Evolutionary conservation across 2,113 vertebrate species (phyloP).

Genomic region (Peromyscus polionotus): DNA sequence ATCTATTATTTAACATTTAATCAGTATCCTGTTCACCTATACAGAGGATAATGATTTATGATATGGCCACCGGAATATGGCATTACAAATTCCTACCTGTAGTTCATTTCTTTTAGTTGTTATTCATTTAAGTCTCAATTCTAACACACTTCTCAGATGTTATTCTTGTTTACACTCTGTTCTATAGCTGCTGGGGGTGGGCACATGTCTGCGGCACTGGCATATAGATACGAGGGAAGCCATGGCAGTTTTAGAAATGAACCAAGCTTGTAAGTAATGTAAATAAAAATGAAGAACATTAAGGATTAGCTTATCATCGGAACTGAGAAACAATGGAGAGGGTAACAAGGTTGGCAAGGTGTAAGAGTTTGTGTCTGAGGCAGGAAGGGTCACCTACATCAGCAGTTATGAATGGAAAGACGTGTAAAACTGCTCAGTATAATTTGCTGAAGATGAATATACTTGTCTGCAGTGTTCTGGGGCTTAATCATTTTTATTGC

Average conservation of each 20-base stretch:
- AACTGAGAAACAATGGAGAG: background rate
- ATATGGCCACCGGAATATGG: background rate
- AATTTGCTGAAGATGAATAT: slow-evolving; percentile 75
- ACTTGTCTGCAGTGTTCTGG: slow-evolving; percentile 64
- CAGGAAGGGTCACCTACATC: slow-evolving; percentile 64
- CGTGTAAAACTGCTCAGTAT: slow-evolving; percentile 52
- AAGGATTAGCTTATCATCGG: slow-evolving; percentile 19
- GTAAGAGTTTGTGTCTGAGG: background rate
- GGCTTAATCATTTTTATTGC: slow-evolving; percentile 80
- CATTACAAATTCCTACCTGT: background rate
- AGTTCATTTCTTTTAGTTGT: slow-evolving; percentile 30
- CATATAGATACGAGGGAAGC: background rate
- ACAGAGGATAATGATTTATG: background rate
- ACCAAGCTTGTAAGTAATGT: background rate
- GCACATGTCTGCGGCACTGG: background rate
- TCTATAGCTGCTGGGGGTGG: background rate
- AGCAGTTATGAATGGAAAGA: slow-evolving; percentile 67
- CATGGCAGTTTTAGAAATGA: slow-evolving; percentile 5
- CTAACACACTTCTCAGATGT: background rate
- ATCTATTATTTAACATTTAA: slow-evolving; percentile 36
- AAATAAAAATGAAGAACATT: slow-evolving; percentile 31
- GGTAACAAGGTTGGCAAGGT: background rate
- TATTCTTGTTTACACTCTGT: background rate
- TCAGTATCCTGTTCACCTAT: background rate
- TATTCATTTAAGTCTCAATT: slow-evolving; percentile 6